These are phyloP conservation scores for Capitulum mitella DNA, from an alignment of 2,888 invertebrate species.

Conservation along the genomic window DNA sequence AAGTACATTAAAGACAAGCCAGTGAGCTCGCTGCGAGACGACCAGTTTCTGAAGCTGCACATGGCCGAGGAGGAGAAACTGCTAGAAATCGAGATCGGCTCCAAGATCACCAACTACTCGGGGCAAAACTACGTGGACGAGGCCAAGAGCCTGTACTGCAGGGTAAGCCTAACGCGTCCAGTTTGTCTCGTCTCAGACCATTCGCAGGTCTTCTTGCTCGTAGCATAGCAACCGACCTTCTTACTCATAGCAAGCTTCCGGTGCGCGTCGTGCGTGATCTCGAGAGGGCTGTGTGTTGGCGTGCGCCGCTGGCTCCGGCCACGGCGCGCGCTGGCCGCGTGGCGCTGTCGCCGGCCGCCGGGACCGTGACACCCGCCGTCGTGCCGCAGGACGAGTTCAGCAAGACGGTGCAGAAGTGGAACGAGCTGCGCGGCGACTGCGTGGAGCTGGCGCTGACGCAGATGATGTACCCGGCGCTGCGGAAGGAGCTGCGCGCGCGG, in stretches of 20 bases:
- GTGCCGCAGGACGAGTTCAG: constrained; percentile 78
- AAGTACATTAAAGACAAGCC: constrained; percentile 92
- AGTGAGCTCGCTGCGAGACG: constrained; percentile 74
- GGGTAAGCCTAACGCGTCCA: no score
- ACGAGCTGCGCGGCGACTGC: constrained; percentile 74
- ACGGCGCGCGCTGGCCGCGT: no score
- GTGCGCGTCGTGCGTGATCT: no score
- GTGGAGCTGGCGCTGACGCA: constrained; percentile 78
- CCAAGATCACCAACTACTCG: constrained; percentile 50
- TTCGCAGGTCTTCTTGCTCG: no score
- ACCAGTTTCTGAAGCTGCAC: constrained; percentile 76
- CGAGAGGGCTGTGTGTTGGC: no score
- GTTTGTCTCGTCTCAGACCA: no score
- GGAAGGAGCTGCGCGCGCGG: constrained; percentile 71
- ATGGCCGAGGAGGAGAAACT: constrained; percentile 77
- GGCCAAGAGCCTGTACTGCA: constrained; percentile 73
- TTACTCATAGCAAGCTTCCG: no score
- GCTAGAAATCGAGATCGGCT: constrained; percentile 62
- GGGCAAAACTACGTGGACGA: constrained; percentile 65
- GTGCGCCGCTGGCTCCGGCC: no score
- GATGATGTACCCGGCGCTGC: constrained; percentile 81
- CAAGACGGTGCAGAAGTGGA: constrained; percentile 92
- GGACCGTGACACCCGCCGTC: no score
- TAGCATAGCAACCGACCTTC: no score
- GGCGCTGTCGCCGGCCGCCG: no score